These are phyloP conservation scores for Acanthopagrus latus DNA, from an alignment of 2,797 vertebrate species.

Conservation along the genomic window DNA sequence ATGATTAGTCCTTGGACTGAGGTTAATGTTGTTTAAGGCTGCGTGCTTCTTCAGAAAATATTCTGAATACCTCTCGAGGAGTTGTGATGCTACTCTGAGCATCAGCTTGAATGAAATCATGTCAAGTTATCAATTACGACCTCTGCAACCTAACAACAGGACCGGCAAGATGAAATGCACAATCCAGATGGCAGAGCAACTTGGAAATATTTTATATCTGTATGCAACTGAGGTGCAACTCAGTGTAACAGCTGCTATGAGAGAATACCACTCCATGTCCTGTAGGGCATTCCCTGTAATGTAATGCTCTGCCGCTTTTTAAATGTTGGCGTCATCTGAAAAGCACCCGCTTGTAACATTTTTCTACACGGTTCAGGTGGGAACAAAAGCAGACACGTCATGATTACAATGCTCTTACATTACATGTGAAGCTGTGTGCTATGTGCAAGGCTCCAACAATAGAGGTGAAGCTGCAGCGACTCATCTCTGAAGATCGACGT, in stretches of 20 bases:
- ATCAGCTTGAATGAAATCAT: conserved; percentile 29
- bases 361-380: background rate
- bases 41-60: background rate
- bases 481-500: too few relatives aligned
- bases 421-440: background rate
- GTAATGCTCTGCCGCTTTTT: background rate
- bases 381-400: background rate
- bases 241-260: background rate
- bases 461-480: background rate
- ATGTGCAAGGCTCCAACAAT: background rate
- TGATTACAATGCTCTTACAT: background rate
- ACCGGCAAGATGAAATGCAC: conserved; percentile 25
- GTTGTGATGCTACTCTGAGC: conserved; percentile 1
- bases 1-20: conserved; percentile 23
- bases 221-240: conserved; percentile 3
- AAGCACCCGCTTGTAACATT: background rate
- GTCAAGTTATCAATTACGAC: conserved; percentile 38
- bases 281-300: background rate
- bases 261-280: background rate
- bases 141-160: conserved; percentile 4
- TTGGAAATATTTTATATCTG: conserved; percentile 1
- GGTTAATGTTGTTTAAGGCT: background rate
- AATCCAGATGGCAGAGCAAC: conserved; percentile 4
- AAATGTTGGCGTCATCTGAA: background rate
- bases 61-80: background rate